Evolutionary conservation across 1,140 invertebrate species (phyloP).

Genomic region (Ceratina calcarata): DNA sequence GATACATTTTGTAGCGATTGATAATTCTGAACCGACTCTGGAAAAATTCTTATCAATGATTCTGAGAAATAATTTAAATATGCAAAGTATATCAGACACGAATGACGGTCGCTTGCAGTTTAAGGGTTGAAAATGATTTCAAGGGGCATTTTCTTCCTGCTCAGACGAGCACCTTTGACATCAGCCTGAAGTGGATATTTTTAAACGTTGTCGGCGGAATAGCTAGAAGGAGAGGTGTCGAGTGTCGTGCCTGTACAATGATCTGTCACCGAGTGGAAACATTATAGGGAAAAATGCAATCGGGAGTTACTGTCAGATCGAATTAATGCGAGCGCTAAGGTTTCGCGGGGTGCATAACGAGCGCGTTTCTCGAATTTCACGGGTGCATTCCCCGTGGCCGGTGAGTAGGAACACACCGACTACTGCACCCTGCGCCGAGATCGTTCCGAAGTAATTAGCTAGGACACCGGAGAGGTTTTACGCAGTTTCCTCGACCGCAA

Average conservation of each 20-base stretch:
- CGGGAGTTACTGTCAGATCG: conserved; percentile 72
- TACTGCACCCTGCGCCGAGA: conserved; percentile 17
- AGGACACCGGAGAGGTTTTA: conserved; percentile 27
- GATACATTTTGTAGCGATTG: too few species aligned
- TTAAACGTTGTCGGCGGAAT: conserved; percentile 16
- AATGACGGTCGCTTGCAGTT: too few species aligned
- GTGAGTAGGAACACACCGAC: conserved; percentile 63
- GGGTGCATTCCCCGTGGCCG: conserved; percentile 69
- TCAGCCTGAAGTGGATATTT: background rate
- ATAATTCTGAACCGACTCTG: too few species aligned
- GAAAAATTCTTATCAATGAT: too few species aligned
- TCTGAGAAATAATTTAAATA: too few species aligned
- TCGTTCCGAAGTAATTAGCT: conserved; percentile 44
- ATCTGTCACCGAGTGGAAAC: conserved; percentile 66
- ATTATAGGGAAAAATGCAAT: conserved; percentile 74
- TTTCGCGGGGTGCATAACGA: conserved; percentile 66
- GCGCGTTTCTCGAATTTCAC: conserved; percentile 76
- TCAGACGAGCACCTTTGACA: background rate
- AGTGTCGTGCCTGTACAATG: conserved; percentile 41
- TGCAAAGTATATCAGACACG: too few species aligned
- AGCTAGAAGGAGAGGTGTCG: conserved; percentile 49
- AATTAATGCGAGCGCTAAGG: conserved; percentile 73
- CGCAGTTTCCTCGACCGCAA: conserved; percentile 29
- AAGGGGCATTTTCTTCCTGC: background rate
- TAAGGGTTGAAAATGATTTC: too few species aligned